Conservation (phyloP, 2,888 invertebrate species). For the Sycophila texana region DNA sequence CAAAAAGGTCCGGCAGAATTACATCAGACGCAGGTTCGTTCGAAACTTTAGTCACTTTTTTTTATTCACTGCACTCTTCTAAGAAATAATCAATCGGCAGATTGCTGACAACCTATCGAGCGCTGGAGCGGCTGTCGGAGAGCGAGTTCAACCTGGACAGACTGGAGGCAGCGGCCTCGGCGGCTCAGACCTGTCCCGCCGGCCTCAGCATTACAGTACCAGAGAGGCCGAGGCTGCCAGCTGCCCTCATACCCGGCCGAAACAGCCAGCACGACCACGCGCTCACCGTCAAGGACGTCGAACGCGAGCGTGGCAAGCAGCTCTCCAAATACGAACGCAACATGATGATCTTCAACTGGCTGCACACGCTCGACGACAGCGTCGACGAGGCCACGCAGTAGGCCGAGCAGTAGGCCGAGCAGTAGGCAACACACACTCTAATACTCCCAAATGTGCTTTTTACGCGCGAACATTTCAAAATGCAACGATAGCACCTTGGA, state of each 20-base stretch:
- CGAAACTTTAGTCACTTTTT: too few species aligned
- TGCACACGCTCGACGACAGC: conserved; percentile 89
- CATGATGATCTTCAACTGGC: conserved; percentile 97
- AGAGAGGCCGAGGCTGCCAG: conserved; percentile 71
- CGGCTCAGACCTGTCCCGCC: conserved; percentile 73
- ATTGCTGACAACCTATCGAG: conserved; percentile 87
- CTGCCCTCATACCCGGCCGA: conserved; percentile 17
- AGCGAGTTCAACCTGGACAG: conserved; percentile 90
- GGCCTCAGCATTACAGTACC: conserved; percentile 73
- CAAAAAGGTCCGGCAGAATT: conserved; percentile 89
- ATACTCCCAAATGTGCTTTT: too few species aligned
- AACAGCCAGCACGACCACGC: conserved; percentile 69
- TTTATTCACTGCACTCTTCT: too few species aligned
- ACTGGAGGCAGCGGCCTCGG: conserved; percentile 80
- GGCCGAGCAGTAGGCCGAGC: too few species aligned
- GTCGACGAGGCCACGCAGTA: conserved; percentile 68
- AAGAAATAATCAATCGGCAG: conserved; percentile 67
- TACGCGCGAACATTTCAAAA: too few species aligned
- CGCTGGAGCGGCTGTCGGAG: conserved; percentile 87
- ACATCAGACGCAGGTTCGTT: conserved; percentile 81
- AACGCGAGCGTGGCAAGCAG: conserved; percentile 88
- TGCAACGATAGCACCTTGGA: too few species aligned
- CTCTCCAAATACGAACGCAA: conserved; percentile 94
- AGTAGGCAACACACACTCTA: too few species aligned
- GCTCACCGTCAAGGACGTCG: conserved; percentile 87